A percentile compares a stretch with the other conserved stretches of the same genome.
phyloP scores from a whole-genome alignment of 2,888 invertebrate species.

The Volucella bombylans region DNA sequence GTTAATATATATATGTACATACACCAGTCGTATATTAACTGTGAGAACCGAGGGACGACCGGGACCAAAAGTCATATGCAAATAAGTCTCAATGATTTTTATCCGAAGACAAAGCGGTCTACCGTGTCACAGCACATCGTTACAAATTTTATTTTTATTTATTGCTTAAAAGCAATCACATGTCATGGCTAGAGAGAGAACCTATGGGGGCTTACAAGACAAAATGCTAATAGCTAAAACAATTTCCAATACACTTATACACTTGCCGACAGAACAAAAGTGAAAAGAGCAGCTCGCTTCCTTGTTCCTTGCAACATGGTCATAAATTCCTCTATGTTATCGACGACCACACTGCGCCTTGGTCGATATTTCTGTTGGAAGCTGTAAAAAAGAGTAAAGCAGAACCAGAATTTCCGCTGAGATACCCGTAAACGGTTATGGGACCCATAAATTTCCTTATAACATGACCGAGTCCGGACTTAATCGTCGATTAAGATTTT shows the following conservation, averaged over 20 bases:
- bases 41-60: conserved; percentile 27
- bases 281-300: conserved; percentile 66
- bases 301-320: conserved; percentile 67
- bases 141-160: conserved; percentile 61
- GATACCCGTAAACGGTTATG: conserved; percentile 74
- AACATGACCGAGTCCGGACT: conserved; percentile 72
- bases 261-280: conserved; percentile 58
- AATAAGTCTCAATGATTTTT: conserved; percentile 34
- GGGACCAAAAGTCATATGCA: conserved; percentile 10
- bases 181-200: conserved; percentile 55
- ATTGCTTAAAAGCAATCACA: conserved; percentile 71
- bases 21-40: conserved; percentile 43
- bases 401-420: conserved; percentile 69
- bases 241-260: conserved; percentile 19
- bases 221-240: conserved; percentile 44
- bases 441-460: conserved; percentile 68
- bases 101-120: conserved; percentile 52
- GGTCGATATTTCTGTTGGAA: conserved; percentile 48
- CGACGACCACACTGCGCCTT: conserved; percentile 58
- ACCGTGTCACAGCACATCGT: conserved; percentile 54
- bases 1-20: conserved; percentile 13
- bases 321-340: conserved; percentile 65
- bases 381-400: conserved; percentile 46
- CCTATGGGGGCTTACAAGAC: conserved; percentile 20
- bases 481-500: conserved; percentile 74